A percentile compares a stretch with the other conserved stretches of the same genome.
phyloP scores from a whole-genome alignment of 2,888 invertebrate genomes.

The Tenthredo mesomela region DNA sequence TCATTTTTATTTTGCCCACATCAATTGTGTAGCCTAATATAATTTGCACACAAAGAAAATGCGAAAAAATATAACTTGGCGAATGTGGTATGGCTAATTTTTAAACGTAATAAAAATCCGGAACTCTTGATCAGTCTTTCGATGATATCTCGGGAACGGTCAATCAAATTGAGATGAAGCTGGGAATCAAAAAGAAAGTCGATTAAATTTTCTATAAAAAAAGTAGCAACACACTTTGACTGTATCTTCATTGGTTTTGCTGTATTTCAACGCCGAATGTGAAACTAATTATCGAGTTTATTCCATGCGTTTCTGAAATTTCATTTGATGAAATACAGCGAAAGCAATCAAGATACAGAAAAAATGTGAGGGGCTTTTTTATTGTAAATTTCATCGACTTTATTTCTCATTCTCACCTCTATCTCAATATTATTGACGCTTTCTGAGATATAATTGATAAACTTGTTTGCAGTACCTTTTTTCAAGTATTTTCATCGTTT shows the following conservation, averaged over 20 bases:
- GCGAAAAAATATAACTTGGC: too few relatives aligned
- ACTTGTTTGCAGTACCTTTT: background rate
- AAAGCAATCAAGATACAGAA: background rate
- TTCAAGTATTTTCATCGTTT: background rate
- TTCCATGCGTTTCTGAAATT: background rate
- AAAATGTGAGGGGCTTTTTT: background rate
- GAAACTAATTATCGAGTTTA: background rate
- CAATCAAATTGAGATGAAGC: background rate
- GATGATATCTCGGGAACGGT: background rate
- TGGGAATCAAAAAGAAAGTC: background rate
- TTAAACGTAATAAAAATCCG: too few relatives aligned
- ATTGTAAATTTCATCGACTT: background rate
- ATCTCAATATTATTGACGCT: background rate
- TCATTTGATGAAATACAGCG: background rate
- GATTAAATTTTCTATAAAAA: background rate
- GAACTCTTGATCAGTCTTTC: background rate
- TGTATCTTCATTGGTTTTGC: background rate
- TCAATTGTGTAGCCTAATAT: too few relatives aligned
- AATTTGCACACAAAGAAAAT: too few relatives aligned
- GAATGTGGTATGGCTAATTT: too few relatives aligned
- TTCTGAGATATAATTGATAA: background rate
- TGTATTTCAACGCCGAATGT: background rate
- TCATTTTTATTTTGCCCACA: too few relatives aligned
- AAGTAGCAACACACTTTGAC: background rate
- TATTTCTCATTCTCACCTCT: background rate